phyloP scores from a whole-genome alignment of 1,140 invertebrate species.

The Diplogasteroides magnus region DNA sequence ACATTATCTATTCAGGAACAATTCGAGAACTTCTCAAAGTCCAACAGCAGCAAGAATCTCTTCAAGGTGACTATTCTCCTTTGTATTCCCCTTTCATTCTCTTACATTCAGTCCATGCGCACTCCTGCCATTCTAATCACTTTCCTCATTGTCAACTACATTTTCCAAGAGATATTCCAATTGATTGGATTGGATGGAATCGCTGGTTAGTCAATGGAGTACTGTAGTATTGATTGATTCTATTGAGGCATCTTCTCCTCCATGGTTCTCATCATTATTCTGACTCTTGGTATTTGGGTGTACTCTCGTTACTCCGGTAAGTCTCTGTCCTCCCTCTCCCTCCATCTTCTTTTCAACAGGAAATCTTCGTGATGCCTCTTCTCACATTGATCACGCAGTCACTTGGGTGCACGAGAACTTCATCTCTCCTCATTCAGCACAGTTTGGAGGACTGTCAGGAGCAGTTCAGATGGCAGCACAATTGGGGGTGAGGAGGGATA shows the following conservation, averaged over 20 bases:
- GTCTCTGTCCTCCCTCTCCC: too few relatives aligned
- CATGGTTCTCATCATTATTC: constrained; percentile 40
- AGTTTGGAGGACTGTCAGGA: constrained; percentile 23
- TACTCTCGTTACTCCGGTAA: constrained; percentile 53
- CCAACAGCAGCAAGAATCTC: constrained; percentile 51
- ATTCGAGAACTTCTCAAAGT: constrained; percentile 44
- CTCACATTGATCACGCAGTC: constrained; percentile 32
- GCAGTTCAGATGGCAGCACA: constrained; percentile 20
- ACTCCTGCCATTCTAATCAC: constrained; percentile 51
- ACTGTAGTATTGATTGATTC: not conserved
- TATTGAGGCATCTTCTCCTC: constrained; percentile 42
- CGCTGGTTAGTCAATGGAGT: constrained; percentile 28
- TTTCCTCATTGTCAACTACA: constrained; percentile 46
- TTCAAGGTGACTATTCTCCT: constrained; percentile 37
- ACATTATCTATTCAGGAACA: constrained; percentile 40
- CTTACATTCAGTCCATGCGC: constrained; percentile 42
- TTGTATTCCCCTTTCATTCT: not conserved
- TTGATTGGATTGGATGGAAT: constrained; percentile 43
- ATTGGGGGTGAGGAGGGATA: not conserved
- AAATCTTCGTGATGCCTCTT: not conserved
- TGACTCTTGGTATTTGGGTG: constrained; percentile 40
- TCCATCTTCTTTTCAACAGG: too few relatives aligned
- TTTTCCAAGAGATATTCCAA: constrained; percentile 55
- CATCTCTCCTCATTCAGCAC: constrained; percentile 27
- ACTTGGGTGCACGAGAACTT: constrained; percentile 40